Percentiles rank a stretch among this genome's conserved stretches.
These are phyloP conservation scores for Stenodera caucasica DNA, from an alignment of 2,888 invertebrate genomes.

Conservation along the genomic window DNA sequence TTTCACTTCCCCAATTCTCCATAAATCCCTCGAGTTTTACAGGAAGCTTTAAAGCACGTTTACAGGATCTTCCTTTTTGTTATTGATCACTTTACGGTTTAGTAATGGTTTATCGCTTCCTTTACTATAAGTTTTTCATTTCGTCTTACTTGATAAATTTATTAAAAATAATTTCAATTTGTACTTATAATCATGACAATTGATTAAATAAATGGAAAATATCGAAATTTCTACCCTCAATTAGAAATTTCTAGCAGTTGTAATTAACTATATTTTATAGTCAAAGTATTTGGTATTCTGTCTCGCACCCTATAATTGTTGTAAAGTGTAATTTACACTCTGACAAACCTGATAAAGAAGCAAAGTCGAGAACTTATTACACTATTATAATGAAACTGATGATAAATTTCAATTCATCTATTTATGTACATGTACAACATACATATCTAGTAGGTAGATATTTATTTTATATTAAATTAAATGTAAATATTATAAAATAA, in stretches of 20 bases:
- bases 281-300: conserved; percentile 40
- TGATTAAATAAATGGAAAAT: conserved; percentile 7
- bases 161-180: background rate
- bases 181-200: background rate
- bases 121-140: conserved; percentile 22
- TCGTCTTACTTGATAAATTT: background rate
- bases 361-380: conserved; percentile 25
- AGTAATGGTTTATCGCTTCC: conserved; percentile 35
- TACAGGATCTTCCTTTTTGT: conserved; percentile 45
- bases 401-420: background rate
- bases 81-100: conserved; percentile 46
- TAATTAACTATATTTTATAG: conserved; percentile 56
- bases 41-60: conserved; percentile 49
- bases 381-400: conserved; percentile 7
- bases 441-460: too few species aligned
- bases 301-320: conserved; percentile 42
- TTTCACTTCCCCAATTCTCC: conserved; percentile 39
- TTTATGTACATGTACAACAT: too few species aligned
- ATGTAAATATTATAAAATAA: too few species aligned
- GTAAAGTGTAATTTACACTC: conserved; percentile 45
- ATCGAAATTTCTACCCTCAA: conserved; percentile 10
- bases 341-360: conserved; percentile 45
- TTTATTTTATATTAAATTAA: too few species aligned
- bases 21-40: conserved; percentile 46
- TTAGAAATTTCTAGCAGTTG: conserved; percentile 47